Evolutionary conservation across 2,113 vertebrate species (phyloP).

Genomic region (Columbina picui): DNA sequence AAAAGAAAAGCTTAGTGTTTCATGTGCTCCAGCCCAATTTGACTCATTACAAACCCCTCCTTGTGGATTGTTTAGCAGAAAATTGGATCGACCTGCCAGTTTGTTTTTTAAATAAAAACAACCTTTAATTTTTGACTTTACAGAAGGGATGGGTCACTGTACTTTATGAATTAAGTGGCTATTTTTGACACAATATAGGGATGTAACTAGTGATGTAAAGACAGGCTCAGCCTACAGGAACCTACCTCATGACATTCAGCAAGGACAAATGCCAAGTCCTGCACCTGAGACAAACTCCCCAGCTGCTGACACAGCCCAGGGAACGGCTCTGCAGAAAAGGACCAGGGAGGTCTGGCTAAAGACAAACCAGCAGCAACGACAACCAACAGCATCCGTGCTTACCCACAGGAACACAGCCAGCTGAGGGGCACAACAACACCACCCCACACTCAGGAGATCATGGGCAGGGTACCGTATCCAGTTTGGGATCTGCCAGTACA

Average conservation of each 20-base stretch:
- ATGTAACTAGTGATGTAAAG: background rate
- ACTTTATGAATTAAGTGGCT: background rate
- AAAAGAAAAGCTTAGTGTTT: background rate
- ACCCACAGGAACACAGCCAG: background rate
- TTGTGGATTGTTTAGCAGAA: background rate
- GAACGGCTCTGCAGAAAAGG: background rate
- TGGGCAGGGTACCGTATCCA: background rate
- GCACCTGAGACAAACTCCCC: background rate
- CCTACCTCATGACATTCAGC: background rate
- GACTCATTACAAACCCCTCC: background rate
- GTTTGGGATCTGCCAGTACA: background rate
- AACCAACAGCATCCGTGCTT: background rate
- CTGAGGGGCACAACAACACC: background rate
- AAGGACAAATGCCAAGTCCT: background rate
- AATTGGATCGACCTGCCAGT: background rate
- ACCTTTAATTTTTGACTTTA: background rate
- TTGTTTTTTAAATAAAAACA: background rate
- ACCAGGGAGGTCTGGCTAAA: background rate
- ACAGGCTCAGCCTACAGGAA: background rate
- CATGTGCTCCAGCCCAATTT: background rate
- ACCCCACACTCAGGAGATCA: background rate
- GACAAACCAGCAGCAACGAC: accelerated
- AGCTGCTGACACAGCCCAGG: background rate
- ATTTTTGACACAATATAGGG: background rate
- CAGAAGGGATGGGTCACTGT: background rate